phyloP scores from a whole-genome alignment of 1,140 invertebrate species.

The Apis cerana region DNA sequence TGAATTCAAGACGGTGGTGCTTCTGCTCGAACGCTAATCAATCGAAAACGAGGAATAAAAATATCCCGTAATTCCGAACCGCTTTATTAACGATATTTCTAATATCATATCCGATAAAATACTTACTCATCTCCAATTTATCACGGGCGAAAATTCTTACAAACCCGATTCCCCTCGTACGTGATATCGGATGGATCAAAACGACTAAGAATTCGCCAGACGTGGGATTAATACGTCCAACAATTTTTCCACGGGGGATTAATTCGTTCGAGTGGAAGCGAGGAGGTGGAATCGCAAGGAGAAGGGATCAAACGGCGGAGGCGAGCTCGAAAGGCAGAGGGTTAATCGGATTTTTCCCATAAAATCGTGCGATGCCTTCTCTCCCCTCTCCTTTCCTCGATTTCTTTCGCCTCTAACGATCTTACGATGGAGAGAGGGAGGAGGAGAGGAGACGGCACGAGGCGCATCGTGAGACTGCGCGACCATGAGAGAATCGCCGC shows the following conservation, averaged over 20 bases:
- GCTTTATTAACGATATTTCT: too few species aligned
- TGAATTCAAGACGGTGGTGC: not conserved
- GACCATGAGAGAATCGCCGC: not conserved
- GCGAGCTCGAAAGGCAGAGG: conserved; percentile 24
- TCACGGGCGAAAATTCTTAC: too few species aligned
- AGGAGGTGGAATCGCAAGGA: not conserved
- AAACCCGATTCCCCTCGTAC: not conserved
- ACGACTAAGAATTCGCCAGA: conserved; percentile 6
- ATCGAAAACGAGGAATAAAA: too few species aligned
- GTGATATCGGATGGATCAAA: not conserved
- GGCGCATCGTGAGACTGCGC: too few species aligned
- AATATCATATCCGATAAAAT: too few species aligned
- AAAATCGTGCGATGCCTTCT: conserved; percentile 53
- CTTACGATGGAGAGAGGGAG: conserved; percentile 49
- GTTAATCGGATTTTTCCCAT: conserved; percentile 65
- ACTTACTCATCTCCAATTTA: too few species aligned
- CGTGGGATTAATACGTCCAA: conserved; percentile 45
- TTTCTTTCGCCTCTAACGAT: conserved; percentile 51
- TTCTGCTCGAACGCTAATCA: too few species aligned
- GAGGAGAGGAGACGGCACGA: conserved; percentile 20
- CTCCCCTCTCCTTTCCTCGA: conserved; percentile 25
- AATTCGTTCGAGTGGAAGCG: conserved; percentile 44
- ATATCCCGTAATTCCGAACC: too few species aligned
- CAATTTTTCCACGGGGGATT: conserved; percentile 61
- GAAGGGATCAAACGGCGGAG: conserved; percentile 11